phyloP scores from a whole-genome alignment of 2,113 vertebrate genomes.

The Rhea pennata region DNA sequence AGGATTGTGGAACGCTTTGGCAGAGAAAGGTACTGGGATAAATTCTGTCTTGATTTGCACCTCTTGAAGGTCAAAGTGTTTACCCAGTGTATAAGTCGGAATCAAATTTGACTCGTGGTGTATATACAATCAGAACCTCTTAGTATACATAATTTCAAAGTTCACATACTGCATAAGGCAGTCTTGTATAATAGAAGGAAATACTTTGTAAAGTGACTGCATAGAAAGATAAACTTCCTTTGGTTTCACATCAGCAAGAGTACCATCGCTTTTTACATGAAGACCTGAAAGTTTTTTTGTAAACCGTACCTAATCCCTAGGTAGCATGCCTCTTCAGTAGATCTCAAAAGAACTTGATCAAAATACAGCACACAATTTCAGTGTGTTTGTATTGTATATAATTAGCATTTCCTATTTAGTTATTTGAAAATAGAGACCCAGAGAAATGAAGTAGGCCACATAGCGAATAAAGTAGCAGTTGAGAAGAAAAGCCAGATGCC shows the following conservation, averaged over 20 bases:
- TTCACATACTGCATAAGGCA: background rate
- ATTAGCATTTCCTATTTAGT: background rate
- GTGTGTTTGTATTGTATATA: background rate
- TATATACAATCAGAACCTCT: slow-evolving; percentile 20
- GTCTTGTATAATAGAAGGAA: background rate
- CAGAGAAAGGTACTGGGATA: slow-evolving; percentile 8
- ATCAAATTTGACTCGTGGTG: slow-evolving; percentile 12
- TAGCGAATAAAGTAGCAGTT: background rate
- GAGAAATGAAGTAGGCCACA: background rate
- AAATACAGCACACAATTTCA: background rate
- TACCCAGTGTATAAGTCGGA: background rate
- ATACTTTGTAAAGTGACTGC: background rate
- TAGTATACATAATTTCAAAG: background rate
- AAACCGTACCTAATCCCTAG: background rate
- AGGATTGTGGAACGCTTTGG: slow-evolving; percentile 36
- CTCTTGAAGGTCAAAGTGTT: slow-evolving; percentile 41
- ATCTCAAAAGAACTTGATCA: background rate
- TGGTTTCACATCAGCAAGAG: background rate
- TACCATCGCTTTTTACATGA: background rate
- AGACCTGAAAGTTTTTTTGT: background rate
- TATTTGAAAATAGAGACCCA: background rate
- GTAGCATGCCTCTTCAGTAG: background rate
- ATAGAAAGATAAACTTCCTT: background rate
- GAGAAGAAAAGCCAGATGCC: background rate
- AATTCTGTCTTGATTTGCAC: background rate